These are phyloP conservation scores for Pituophis catenifer DNA, from an alignment of 2,113 vertebrate species.

Conservation along the genomic window DNA sequence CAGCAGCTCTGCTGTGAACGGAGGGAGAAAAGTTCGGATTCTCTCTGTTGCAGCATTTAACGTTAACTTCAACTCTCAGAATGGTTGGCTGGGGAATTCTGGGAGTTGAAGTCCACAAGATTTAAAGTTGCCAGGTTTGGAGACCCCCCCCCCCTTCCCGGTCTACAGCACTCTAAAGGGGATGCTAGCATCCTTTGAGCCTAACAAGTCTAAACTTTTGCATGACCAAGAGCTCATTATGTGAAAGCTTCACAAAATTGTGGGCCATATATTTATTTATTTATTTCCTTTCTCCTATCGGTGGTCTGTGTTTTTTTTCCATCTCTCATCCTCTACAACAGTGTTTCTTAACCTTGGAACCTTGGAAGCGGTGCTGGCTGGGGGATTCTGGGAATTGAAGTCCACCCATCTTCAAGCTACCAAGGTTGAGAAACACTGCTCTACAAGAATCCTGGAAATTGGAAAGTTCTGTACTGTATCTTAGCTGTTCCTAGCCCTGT, in stretches of 20 bases:
- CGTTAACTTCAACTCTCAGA: neutral
- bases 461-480: neutral
- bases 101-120: neutral
- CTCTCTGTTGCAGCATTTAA: too few species aligned
- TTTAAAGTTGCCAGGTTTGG: neutral
- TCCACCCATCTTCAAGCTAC: too few species aligned
- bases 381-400: too few species aligned
- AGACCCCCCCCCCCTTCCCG: neutral
- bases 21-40: too few species aligned
- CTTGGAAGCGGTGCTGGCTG: too few species aligned
- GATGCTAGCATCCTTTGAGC: neutral
- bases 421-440: neutral
- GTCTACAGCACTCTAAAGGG: neutral
- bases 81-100: neutral
- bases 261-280: neutral
- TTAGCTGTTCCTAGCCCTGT: neutral
- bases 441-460: neutral
- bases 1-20: too few species aligned
- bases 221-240: neutral
- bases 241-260: neutral
- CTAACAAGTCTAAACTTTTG: neutral
- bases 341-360: too few species aligned
- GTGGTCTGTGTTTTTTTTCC: neutral
- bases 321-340: neutral
- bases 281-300: neutral